Evolutionary conservation across 1,140 invertebrate genomes (phyloP).

Genomic region (Dreissena polymorpha): DNA sequence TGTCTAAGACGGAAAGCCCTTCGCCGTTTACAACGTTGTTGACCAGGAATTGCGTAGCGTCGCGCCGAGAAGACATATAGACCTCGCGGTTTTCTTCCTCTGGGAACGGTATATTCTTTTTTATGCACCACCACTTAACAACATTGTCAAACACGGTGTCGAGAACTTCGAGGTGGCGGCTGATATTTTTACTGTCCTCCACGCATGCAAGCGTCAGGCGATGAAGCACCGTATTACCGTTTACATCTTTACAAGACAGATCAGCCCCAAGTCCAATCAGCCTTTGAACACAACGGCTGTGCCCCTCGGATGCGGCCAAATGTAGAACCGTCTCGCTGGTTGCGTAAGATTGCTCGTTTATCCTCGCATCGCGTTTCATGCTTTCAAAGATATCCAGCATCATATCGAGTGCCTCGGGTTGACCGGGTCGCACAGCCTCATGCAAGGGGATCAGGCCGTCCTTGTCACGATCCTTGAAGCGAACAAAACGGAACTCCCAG

Average conservation of each 20-base stretch:
- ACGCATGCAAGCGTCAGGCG: constrained; percentile 55
- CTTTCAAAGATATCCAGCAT: constrained; percentile 74
- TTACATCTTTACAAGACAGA: constrained; percentile 59
- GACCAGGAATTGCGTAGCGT: constrained; percentile 58
- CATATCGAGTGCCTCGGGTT: constrained; percentile 68
- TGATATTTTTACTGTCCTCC: constrained; percentile 26
- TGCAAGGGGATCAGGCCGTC: constrained; percentile 64
- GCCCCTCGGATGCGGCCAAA: constrained; percentile 65
- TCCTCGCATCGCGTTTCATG: constrained; percentile 70
- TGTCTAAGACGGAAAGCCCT: constrained; percentile 63
- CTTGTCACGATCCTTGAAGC: constrained; percentile 66
- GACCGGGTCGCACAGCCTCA: constrained; percentile 56
- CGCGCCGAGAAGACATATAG: constrained; percentile 32
- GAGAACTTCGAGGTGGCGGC: constrained; percentile 57
- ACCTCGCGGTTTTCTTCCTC: constrained; percentile 47
- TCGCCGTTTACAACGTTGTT: constrained; percentile 61
- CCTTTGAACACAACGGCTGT: constrained; percentile 52
- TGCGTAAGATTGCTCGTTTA: constrained; percentile 66
- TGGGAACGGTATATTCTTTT: constrained; percentile 53
- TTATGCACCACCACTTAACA: constrained; percentile 63
- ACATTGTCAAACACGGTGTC: constrained; percentile 59
- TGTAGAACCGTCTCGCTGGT: constrained; percentile 66
- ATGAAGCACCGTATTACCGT: constrained; percentile 71
- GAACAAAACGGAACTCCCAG: constrained; percentile 70
- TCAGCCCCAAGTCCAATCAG: constrained; percentile 65